Percentiles rank a stretch among this genome's conserved stretches.
Conservation (phyloP, 2,888 invertebrate genomes). For the Heliconius hortense region DNA sequence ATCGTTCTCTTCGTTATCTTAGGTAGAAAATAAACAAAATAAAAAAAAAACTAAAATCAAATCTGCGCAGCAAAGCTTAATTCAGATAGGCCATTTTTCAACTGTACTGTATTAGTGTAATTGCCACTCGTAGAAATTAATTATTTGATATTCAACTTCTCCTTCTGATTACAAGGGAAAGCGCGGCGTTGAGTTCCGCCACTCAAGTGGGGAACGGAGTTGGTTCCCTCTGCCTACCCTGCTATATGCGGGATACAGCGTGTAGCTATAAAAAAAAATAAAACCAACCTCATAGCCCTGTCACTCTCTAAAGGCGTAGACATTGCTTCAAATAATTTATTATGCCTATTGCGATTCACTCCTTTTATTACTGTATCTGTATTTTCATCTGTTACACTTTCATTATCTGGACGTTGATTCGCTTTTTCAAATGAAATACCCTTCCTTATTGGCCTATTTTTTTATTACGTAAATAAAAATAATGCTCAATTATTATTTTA, state of each 20-base stretch:
- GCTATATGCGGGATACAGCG: not conserved
- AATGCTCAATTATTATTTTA: not conserved
- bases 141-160: too few species aligned
- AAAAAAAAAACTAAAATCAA: too few species aligned
- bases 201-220: too few species aligned
- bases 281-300: conserved; percentile 57
- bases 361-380: not conserved
- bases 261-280: not conserved
- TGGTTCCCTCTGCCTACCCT: too few species aligned
- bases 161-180: too few species aligned
- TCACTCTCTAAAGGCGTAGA: conserved; percentile 52
- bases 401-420: not conserved
- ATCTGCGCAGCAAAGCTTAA: too few species aligned
- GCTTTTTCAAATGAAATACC: conserved; percentile 13
- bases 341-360: not conserved
- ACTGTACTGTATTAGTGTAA: too few species aligned
- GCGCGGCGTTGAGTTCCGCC: too few species aligned
- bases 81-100: too few species aligned
- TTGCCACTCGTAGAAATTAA: too few species aligned
- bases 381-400: conserved; percentile 3
- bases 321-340: conserved; percentile 40
- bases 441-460: not conserved
- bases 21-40: too few species aligned
- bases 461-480: not conserved
- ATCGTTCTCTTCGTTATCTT: too few species aligned